Percentiles rank a stretch among this genome's conserved stretches.
Conservation (phyloP, 2,113 vertebrate genomes). For the Brachyhypopomus gauderio region DNA sequence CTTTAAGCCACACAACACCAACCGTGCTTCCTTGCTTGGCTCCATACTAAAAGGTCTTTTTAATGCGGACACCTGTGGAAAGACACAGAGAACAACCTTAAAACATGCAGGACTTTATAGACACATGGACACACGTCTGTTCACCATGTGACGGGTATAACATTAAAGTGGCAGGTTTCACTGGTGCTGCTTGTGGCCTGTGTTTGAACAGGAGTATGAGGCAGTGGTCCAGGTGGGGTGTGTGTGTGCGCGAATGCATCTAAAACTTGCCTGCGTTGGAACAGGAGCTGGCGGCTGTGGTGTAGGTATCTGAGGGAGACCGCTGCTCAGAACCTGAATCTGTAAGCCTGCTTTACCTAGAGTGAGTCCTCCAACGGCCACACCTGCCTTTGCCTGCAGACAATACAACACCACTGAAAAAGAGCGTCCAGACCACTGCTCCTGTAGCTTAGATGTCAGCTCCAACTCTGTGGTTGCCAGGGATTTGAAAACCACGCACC, state of each 20-base stretch:
- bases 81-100: conserved; percentile 33
- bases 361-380: conserved; percentile 72
- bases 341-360: conserved; percentile 74
- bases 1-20: neutral
- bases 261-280: conserved; percentile 68
- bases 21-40: conserved; percentile 94
- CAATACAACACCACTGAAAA: neutral
- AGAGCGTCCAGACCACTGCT: neutral
- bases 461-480: neutral
- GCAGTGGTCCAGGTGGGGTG: neutral
- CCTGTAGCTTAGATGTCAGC: neutral
- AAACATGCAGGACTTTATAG: conserved; percentile 1
- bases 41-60: conserved; percentile 83
- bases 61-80: conserved; percentile 71
- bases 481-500: conserved; percentile 60
- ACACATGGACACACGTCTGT: neutral
- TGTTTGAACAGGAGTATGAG: too few relatives aligned
- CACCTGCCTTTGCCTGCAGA: conserved; percentile 77
- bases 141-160: too few relatives aligned
- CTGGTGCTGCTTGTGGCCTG: neutral
- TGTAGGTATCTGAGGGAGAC: conserved; percentile 69
- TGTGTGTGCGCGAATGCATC: neutral
- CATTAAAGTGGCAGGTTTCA: neutral
- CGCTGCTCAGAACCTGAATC: conserved; percentile 74
- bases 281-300: conserved; percentile 61